phyloP scores from a whole-genome alignment of 2,113 vertebrate species.

The Ardeotis arabs region DNA sequence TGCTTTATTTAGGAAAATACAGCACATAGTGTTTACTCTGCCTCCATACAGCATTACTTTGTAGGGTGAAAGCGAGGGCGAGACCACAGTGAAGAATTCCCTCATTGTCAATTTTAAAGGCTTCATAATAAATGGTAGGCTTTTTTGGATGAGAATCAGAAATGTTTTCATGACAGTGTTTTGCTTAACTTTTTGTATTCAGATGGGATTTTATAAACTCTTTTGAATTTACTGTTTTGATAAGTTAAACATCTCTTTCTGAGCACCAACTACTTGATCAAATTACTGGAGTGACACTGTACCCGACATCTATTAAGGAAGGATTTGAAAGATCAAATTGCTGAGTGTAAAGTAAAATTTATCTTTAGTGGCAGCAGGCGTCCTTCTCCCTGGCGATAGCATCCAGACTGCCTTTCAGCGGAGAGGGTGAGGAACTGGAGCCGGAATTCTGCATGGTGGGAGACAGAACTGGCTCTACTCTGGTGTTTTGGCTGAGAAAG shows the following conservation, averaged over 20 bases:
- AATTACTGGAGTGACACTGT: not conserved
- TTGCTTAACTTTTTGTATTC: constrained; percentile 60
- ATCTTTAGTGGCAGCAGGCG: not conserved
- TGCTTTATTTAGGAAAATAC: constrained; percentile 72
- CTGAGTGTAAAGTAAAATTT: not conserved
- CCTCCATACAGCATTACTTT: constrained; percentile 67
- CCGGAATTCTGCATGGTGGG: not conserved
- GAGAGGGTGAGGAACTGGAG: not conserved
- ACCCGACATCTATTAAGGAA: not conserved
- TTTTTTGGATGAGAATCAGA: constrained; percentile 62
- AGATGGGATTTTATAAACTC: constrained; percentile 45
- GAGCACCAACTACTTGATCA: not conserved
- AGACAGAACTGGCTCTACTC: not conserved
- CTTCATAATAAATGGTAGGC: constrained; percentile 64
- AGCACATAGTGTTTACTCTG: constrained; percentile 68
- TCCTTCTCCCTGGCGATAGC: not conserved
- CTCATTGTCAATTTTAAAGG: constrained; percentile 70
- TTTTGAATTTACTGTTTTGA: not conserved
- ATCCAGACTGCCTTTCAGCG: not conserved
- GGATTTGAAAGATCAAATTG: not conserved
- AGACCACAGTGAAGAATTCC: constrained; percentile 74
- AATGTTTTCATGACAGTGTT: constrained; percentile 65
- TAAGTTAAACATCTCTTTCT: not conserved
- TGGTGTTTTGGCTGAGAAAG: not conserved
- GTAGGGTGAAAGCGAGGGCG: constrained; percentile 70